Evolutionary conservation across 2,113 vertebrate species (phyloP).

Genomic region (Hypanus sabinus): DNA sequence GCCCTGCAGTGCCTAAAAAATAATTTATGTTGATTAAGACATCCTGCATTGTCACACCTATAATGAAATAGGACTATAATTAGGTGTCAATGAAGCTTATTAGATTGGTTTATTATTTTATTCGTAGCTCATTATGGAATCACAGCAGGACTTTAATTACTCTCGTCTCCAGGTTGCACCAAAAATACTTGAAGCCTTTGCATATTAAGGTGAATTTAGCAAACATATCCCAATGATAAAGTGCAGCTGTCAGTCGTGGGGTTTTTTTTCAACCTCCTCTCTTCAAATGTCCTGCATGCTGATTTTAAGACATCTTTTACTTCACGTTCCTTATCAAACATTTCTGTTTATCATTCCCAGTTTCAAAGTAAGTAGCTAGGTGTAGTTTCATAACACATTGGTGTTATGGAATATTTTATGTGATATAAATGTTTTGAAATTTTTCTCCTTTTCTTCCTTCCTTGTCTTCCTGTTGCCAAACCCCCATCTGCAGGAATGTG

Average conservation of each 20-base stretch:
- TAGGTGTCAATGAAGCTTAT: constrained; percentile 20
- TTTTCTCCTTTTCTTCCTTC: not conserved
- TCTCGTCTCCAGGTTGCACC: not conserved
- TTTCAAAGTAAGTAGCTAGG: not conserved
- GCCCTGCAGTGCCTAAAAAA: not conserved
- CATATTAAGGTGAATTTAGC: not conserved
- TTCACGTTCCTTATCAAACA: not conserved
- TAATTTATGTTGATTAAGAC: constrained; percentile 11
- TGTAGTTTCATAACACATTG: not conserved
- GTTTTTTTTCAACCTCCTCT: not conserved
- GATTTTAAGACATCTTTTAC: not conserved
- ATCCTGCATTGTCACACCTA: not conserved
- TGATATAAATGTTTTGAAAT: not conserved
- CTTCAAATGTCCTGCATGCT: not conserved
- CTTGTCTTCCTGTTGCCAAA: not conserved
- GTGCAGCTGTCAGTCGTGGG: not conserved
- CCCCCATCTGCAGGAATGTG: not conserved
- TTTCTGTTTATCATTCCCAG: not conserved
- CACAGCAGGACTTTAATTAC: constrained; percentile 15
- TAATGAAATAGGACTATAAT: constrained; percentile 5
- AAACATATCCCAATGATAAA: not conserved
- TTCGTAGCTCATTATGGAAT: not conserved
- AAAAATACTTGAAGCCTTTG: not conserved
- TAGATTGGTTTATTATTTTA: constrained; percentile 27
- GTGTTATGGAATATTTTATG: not conserved